Conservation (phyloP, 2,797 vertebrate genomes). For the Spea hammondii region DNA sequence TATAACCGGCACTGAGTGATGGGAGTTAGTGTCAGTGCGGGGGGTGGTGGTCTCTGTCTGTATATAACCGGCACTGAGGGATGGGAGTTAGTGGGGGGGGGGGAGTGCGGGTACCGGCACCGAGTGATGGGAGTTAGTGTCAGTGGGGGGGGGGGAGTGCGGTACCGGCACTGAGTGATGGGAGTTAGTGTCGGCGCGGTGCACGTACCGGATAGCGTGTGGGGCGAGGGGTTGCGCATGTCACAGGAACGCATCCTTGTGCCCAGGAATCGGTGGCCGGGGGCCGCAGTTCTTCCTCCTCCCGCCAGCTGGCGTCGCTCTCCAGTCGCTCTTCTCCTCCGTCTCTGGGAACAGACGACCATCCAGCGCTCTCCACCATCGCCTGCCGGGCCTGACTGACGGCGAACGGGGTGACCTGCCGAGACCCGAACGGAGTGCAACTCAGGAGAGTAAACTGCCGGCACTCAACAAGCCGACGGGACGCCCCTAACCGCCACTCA, state of each 20-base stretch:
- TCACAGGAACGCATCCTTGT: slow-evolving; percentile 66
- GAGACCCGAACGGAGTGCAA: neutral
- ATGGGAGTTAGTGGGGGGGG: too few relatives aligned
- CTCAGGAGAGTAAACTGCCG: neutral
- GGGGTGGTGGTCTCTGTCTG: too few relatives aligned
- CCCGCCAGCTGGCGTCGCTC: slow-evolving; percentile 60
- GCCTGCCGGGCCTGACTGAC: slow-evolving; percentile 66
- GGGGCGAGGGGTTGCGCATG: neutral
- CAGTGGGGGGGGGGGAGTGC: too few relatives aligned
- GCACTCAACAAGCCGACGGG: too few relatives aligned
- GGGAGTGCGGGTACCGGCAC: too few relatives aligned
- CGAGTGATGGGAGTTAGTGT: too few relatives aligned
- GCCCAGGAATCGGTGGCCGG: slow-evolving; percentile 69
- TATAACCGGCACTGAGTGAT: too few relatives aligned
- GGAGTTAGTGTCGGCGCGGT: neutral
- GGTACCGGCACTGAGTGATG: too few relatives aligned
- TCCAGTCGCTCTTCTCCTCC: slow-evolving; percentile 63
- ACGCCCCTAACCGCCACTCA: too few relatives aligned
- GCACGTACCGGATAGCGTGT: slow-evolving; percentile 3
- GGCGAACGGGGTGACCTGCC: slow-evolving; percentile 70
- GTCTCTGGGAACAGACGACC: slow-evolving; percentile 69
- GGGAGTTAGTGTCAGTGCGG: too few relatives aligned
- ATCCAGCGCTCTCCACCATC: slow-evolving; percentile 67
- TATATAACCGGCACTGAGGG: too few relatives aligned
- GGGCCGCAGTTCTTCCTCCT: slow-evolving; percentile 71